Percentiles rank a stretch among this genome's conserved stretches.
phyloP scores from a whole-genome alignment of 1,140 invertebrate species.

The Apolygus lucorum region DNA sequence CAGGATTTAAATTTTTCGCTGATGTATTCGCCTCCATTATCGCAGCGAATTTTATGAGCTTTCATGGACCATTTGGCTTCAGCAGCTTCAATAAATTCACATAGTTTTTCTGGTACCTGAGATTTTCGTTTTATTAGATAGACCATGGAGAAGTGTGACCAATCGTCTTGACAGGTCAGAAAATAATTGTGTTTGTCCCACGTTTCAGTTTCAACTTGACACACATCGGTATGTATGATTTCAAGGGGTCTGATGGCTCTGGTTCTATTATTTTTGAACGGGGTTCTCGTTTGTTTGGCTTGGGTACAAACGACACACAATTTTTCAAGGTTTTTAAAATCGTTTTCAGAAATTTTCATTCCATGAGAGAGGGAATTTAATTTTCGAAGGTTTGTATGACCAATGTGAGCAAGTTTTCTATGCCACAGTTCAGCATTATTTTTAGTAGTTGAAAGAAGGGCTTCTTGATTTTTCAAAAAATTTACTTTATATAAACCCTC shows the following conservation, averaged over 20 bases:
- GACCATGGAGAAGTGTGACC: conserved; percentile 35
- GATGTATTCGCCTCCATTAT: conserved; percentile 37
- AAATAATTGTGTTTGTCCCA: conserved; percentile 35
- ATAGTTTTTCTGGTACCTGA: conserved; percentile 35
- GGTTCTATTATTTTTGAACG: conserved; percentile 3
- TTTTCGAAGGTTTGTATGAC: conserved; percentile 17
- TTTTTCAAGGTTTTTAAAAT: no score
- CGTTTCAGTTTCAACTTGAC: conserved; percentile 13
- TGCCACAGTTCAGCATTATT: conserved; percentile 16
- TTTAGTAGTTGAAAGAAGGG: not conserved
- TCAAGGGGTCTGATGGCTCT: conserved; percentile 7
- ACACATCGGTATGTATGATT: conserved; percentile 20
- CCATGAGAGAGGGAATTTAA: not conserved
- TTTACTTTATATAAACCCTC: conserved; percentile 1
- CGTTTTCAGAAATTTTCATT: conserved; percentile 7
- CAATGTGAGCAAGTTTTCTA: conserved; percentile 19
- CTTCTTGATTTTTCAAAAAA: not conserved
- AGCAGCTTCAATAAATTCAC: conserved; percentile 31
- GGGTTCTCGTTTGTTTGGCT: not conserved
- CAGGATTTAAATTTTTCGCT: conserved; percentile 32
- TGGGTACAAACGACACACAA: not conserved
- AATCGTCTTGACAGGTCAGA: conserved; percentile 40
- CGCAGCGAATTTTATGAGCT: conserved; percentile 32
- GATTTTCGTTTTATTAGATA: conserved; percentile 37
- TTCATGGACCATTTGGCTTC: conserved; percentile 30